phyloP scores from a whole-genome alignment of 2,888 invertebrate species.

The Blera fallax region DNA sequence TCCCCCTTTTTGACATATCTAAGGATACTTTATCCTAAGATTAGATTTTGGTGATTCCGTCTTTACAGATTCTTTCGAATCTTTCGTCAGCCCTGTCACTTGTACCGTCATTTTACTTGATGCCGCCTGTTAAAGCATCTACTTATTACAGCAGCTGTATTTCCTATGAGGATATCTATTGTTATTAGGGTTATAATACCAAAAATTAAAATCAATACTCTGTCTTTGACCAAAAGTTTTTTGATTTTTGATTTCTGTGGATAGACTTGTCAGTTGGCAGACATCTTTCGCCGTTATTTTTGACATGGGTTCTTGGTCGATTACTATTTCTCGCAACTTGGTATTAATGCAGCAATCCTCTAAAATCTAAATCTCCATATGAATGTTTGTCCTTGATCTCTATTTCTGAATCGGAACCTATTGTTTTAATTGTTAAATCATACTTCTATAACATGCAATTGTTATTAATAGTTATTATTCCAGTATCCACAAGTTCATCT shows the following conservation, averaged over 20 bases:
- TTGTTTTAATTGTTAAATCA: background rate
- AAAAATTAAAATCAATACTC: too few species aligned
- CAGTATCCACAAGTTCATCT: background rate
- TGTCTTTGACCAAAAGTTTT: background rate
- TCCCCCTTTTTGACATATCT: slow-evolving; percentile 16
- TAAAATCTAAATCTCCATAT: background rate
- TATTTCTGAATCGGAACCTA: background rate
- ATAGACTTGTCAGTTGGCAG: background rate
- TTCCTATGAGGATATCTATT: background rate
- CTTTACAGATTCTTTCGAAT: background rate
- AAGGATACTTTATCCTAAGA: slow-evolving; percentile 17
- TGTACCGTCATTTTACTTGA: background rate
- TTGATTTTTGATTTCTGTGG: background rate
- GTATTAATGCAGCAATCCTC: background rate
- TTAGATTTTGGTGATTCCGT: background rate
- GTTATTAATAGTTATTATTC: background rate
- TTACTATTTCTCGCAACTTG: background rate
- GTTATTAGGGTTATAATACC: background rate
- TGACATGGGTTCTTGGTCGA: background rate
- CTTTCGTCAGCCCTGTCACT: background rate
- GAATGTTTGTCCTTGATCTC: background rate
- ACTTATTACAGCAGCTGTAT: background rate
- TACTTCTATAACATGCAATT: slow-evolving; percentile 1
- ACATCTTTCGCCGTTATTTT: background rate
- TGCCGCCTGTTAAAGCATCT: background rate